Evolutionary conservation across 2,797 vertebrate genomes (phyloP).

Genomic region (Gymnocypris eckloni): DNA sequence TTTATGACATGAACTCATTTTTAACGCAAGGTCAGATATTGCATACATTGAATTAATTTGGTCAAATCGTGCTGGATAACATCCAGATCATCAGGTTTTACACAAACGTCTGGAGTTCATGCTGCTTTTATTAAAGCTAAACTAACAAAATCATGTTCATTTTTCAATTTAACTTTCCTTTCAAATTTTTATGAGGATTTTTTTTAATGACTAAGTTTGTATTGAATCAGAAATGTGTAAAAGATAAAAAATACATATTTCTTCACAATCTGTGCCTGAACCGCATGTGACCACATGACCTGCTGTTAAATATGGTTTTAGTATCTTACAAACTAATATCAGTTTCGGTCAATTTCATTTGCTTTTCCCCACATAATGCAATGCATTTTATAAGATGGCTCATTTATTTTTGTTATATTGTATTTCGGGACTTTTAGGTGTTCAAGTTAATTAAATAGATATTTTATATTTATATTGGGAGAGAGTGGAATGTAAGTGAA

Average conservation of each 20-base stretch:
- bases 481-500: no score
- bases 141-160: not conserved
- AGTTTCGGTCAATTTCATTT: not conserved
- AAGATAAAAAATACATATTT: no score
- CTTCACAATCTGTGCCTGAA: slow-evolving; percentile 57
- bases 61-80: not conserved
- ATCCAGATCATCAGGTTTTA: not conserved
- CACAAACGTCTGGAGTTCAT: not conserved
- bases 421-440: no score
- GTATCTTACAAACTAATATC: not conserved
- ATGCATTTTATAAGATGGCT: no score
- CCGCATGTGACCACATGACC: not conserved
- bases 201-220: not conserved
- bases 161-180: not conserved
- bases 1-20: not conserved
- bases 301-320: not conserved
- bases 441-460: no score
- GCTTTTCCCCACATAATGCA: not conserved
- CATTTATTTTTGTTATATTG: no score
- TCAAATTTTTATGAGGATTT: not conserved
- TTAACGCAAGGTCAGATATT: not conserved
- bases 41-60: not conserved
- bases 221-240: slow-evolving; percentile 68
- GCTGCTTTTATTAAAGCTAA: not conserved
- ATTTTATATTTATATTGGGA: no score